Conservation (phyloP, 1,140 invertebrate species). For the Megathymus violae region DNA sequence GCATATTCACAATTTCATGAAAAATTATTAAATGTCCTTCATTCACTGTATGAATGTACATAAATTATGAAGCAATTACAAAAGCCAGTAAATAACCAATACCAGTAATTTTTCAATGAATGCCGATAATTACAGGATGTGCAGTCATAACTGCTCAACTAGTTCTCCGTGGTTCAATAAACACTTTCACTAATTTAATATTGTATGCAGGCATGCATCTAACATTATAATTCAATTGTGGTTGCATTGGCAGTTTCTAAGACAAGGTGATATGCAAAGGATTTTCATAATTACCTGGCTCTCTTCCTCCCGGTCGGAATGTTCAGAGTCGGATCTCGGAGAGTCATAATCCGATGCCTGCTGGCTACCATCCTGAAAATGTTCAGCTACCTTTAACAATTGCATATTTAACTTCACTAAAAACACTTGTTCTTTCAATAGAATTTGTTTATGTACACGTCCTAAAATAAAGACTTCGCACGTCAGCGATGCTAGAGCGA, state of each 20-base stretch:
- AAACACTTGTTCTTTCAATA: slow-evolving; percentile 35
- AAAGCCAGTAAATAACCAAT: slow-evolving; percentile 16
- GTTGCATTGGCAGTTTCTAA: slow-evolving; percentile 12
- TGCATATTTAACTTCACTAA: slow-evolving; percentile 58
- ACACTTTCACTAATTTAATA: slow-evolving; percentile 36
- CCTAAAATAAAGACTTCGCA: slow-evolving; percentile 56
- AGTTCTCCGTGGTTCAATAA: slow-evolving; percentile 34
- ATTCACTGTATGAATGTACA: slow-evolving; percentile 8
- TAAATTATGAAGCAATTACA: slow-evolving; percentile 29
- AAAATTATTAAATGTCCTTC: no score
- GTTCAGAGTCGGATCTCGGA: slow-evolving; percentile 67
- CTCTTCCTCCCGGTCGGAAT: slow-evolving; percentile 69
- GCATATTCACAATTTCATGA: no score
- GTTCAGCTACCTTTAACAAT: slow-evolving; percentile 69
- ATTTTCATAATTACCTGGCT: slow-evolving; percentile 55
- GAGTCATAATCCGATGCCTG: slow-evolving; percentile 76
- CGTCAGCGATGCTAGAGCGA: slow-evolving; percentile 58
- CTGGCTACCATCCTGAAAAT: slow-evolving; percentile 71
- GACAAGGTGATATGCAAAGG: not conserved
- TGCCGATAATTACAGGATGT: slow-evolving; percentile 27
- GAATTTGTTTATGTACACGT: slow-evolving; percentile 51
- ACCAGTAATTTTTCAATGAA: slow-evolving; percentile 25
- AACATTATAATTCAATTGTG: slow-evolving; percentile 23
- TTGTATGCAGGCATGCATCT: slow-evolving; percentile 18
- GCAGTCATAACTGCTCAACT: slow-evolving; percentile 17